Base-by-base conservation (phyloP, 2,113 vertebrate genomes). In the Brachyistius frenatus region DNA sequence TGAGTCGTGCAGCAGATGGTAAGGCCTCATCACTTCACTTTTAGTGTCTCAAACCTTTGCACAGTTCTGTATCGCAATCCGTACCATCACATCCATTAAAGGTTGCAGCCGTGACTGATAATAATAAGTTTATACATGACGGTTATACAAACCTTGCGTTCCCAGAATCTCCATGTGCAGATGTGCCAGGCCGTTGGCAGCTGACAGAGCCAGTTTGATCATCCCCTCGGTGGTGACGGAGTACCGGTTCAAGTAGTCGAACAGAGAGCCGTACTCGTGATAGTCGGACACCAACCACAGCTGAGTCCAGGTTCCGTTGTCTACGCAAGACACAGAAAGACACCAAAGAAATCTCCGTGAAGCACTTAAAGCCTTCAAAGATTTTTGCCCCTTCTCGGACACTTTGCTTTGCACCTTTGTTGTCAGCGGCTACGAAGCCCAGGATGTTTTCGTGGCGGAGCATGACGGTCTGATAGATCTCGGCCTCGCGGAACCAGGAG, bases 111-210 rank as follows among this genome's bases (percentile, higher is more conserved):
- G 13, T 9, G 41, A 68, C 14, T 55, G 7, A 56, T 68, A 44
- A 44, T 23, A 23, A 68, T 68, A 44, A 15, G 44, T 41, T 55
- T 31, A 55, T 16, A 44, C 23, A 14, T 23, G 39, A 60, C 31
- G 54, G 11, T 37, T 14, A 50, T 30, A 41, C 39, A 44, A 53
- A 52, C 98, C 98, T 92, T 99, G 98, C n/a, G 98, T 99, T 50
- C 98, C 98, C 71, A 99, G 95, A 1, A 99, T 99, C 93, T 99
- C 98, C 98, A 99, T 99, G 83, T 99, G 98, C 60, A 99, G 94
- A 75, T 99, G 98, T 31, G 98, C 98, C 73, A 99, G 90, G 7
- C 98, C 98, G 0, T 97, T 99, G 62, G 97, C 97, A 2, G 97
- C 97, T 0, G 97, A 98, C 70, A 99, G 90, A 0, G 97, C 96